phyloP scores from a whole-genome alignment of 2,113 vertebrate species.

The Psilopsiagon aurifrons region DNA sequence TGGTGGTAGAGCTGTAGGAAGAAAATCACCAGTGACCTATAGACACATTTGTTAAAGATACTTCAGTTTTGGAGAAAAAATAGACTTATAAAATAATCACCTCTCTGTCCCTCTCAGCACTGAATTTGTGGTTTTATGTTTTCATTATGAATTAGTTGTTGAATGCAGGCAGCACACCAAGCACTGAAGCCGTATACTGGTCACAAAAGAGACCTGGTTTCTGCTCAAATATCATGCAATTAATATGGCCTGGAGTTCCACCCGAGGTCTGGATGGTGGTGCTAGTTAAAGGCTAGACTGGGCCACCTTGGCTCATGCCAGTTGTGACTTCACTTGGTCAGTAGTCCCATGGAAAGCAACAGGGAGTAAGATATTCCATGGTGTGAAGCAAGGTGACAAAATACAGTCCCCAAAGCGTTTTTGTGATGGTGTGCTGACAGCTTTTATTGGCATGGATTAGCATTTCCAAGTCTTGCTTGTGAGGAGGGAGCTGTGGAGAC shows the following conservation, averaged over 20 bases:
- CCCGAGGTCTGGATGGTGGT: neutral
- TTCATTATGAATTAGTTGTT: neutral
- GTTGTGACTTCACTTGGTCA: neutral
- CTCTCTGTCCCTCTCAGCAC: neutral
- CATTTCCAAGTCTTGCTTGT: neutral
- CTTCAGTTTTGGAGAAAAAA: neutral
- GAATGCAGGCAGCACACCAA: neutral
- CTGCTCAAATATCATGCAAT: neutral
- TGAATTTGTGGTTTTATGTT: neutral
- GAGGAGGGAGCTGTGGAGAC: neutral
- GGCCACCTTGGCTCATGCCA: neutral
- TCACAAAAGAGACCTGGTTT: neutral
- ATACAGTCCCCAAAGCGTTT: neutral
- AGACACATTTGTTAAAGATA: neutral
- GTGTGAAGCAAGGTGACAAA: neutral
- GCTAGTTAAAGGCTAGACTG: neutral
- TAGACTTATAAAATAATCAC: neutral
- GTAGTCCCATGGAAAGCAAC: neutral
- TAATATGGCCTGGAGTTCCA: neutral
- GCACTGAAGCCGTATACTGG: neutral
- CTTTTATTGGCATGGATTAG: neutral
- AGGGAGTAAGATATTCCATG: neutral
- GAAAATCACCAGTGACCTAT: neutral
- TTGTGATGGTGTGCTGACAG: neutral
- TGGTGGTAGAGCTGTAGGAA: neutral